Evolutionary conservation across 2,797 vertebrate species (phyloP), one percentile per base, ranked within the genome.

Genomic region (Apogon hyalosoma): DNA sequence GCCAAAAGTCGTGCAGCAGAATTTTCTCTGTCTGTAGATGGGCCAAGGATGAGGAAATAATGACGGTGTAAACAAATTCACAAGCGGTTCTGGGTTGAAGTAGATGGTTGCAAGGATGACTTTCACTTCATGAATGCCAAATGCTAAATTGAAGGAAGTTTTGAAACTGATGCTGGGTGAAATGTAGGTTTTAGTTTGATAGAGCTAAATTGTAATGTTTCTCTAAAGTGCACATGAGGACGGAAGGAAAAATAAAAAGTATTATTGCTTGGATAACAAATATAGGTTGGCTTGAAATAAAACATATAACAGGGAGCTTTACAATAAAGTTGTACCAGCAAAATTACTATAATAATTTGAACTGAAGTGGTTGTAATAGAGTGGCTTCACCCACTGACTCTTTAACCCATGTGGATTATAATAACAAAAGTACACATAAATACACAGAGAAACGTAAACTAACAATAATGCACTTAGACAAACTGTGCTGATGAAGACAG

Each of bases 31-130:
- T 54, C 62, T 74, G 52, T 69, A 42, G 62, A 63, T 42, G 45
- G 64, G 55, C 73, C 62, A 45, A 79, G 64, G 69, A 80, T 14
- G 3, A 68, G 53, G 57, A 64, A 84, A 53, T 64, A 61, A 82
- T 66, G 50, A 52, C 48, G 14, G 63, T 48, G 9, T 59, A 53
- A 67, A 66, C 13, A 9, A 8, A 61, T 67, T 69, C 54, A 70
- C 49, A 64, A 42, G 19, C 57, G 52, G 21, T 24, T 53, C 36
- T 50, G 54, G 56, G 69, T 73, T 33, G 65, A 63, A 72, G 63
- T 66, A 43, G 38, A 16, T 1, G 50, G 55, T 36, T 57, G 52
- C 75, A 62, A 41, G 40, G 41, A 28, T 78, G 49, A 63, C 31
- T 63, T 53, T 70, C 31, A 61, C 9, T 16, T 70, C n/a, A 53